phyloP scores from a whole-genome alignment of 2,113 vertebrate species.

The Lepisosteus osseus region DNA sequence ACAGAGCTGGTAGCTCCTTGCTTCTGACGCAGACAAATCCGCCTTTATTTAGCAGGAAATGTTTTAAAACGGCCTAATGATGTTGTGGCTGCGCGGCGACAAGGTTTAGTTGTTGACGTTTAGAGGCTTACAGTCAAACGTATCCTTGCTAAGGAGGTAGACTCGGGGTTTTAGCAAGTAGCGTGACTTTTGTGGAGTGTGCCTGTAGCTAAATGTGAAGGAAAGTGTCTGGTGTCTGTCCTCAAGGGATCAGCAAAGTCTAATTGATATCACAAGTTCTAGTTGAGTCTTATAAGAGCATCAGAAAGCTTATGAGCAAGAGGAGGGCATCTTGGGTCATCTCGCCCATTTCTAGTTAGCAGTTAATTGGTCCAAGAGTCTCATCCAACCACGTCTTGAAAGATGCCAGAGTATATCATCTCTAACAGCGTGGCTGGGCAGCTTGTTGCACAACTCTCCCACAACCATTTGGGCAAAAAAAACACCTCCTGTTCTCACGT shows the following conservation, averaged over 20 bases:
- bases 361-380: no score
- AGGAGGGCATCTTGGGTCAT: no score
- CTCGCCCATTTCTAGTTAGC: no score
- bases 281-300: background rate
- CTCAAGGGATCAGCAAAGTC: constrained; percentile 65
- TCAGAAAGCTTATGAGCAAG: no score
- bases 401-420: no score
- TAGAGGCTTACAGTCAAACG: constrained; percentile 78
- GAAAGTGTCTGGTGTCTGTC: constrained; percentile 62
- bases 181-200: constrained; percentile 78
- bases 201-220: constrained; percentile 74
- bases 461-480: no score
- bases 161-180: constrained; percentile 72
- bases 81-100: constrained; percentile 30
- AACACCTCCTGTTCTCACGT: no score
- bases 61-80: constrained; percentile 53
- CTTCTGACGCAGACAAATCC: constrained; percentile 54
- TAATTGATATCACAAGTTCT: constrained; percentile 77
- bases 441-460: no score
- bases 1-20: constrained; percentile 44
- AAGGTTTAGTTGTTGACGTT: constrained; percentile 75
- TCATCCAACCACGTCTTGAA: no score
- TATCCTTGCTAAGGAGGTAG: constrained; percentile 74
- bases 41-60: constrained; percentile 56
- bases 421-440: no score